Evolutionary conservation across 2,888 invertebrate genomes (phyloP), one percentile per base, ranked within the genome.

Genomic region (Mesoligia furuncula): DNA sequence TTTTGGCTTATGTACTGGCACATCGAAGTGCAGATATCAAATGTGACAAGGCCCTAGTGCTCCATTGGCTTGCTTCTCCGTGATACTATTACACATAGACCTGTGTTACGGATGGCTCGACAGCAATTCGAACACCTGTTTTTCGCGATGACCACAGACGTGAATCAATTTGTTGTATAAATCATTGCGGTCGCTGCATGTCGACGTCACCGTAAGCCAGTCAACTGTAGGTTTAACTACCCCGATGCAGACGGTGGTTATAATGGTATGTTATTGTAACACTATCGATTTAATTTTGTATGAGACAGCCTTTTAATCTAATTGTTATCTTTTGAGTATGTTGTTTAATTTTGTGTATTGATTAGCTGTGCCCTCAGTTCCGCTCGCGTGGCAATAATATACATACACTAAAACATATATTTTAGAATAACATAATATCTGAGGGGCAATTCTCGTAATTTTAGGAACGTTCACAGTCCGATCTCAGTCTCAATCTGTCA

Each of bases 161-260:
- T 84, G 70, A 80, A 80, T 76, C 70, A 85, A 85, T 81, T 83
- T 57, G 5, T 54, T 85, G 59, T 54, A 73, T 81, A 62, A 73
- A 66, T 73, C 24, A 67, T 77, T 73, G 81, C 68, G 82, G 73
- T 77, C 68, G 85, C 45, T 74, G 67, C 77, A 57, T 57, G 24
- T 51, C 24, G 54, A 51, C 57, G 24, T 24, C 48, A 68, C n/a
- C 39, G 31, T 81, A 69, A 65, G 31, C 20, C 57, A 69, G 45
- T 67, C 57, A 66, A 70, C 57, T 83, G 81, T 73, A 59, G 45
- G 36, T 54, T 67, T 54, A 54, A 66, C 76, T 70, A 66, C 65
- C 62, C 13, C 54, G n/a, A 54, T 69, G 27, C 13, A 73, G 39
- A 39, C 24, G 1, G 36, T 39, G 39, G 31, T 83, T 66, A 48